phyloP scores from a whole-genome alignment of 1,140 invertebrate genomes.

The Varroa destructor region DNA sequence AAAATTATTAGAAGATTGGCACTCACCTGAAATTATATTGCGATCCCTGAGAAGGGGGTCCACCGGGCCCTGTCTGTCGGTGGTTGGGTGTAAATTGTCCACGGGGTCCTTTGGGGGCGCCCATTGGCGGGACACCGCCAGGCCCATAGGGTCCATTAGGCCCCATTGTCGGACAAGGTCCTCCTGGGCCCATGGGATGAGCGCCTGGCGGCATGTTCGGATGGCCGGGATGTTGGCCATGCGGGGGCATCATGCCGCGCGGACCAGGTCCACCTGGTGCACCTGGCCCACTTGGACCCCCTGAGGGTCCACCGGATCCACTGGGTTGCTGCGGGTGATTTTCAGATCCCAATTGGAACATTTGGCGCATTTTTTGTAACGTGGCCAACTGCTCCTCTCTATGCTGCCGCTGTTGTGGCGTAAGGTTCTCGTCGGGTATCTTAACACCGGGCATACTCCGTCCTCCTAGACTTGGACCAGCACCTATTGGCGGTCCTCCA shows the following conservation, averaged over 20 bases:
- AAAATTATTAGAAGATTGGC: not conserved
- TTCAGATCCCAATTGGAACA: slow-evolving; percentile 44
- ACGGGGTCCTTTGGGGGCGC: slow-evolving; percentile 17
- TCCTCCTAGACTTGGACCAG: slow-evolving; percentile 30
- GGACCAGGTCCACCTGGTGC: slow-evolving; percentile 34
- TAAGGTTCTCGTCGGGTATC: slow-evolving; percentile 84
- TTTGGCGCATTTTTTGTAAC: slow-evolving; percentile 77
- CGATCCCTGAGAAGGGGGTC: slow-evolving; percentile 12
- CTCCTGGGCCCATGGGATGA: slow-evolving; percentile 31
- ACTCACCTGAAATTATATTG: slow-evolving; percentile 27
- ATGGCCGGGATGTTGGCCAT: slow-evolving; percentile 11
- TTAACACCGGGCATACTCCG: slow-evolving; percentile 48
- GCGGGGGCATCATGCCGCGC: slow-evolving; percentile 36
- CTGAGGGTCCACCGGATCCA: slow-evolving; percentile 49
- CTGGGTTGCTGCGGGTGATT: no score
- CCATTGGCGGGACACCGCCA: slow-evolving; percentile 30
- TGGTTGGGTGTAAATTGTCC: slow-evolving; percentile 18
- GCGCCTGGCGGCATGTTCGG: slow-evolving; percentile 5
- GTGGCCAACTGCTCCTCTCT: slow-evolving; percentile 79
- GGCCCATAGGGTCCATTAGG: slow-evolving; percentile 33
- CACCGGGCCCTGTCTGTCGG: slow-evolving; percentile 16
- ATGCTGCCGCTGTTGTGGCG: slow-evolving; percentile 83
- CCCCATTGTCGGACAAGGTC: slow-evolving; percentile 31
- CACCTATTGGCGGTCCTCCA: slow-evolving; percentile 31
- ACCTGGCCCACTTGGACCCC: slow-evolving; percentile 39